A percentile compares a stretch with the other conserved stretches of the same genome.
Evolutionary conservation across 2,888 invertebrate genomes (phyloP).

Genomic region (Philonicus albiceps): DNA sequence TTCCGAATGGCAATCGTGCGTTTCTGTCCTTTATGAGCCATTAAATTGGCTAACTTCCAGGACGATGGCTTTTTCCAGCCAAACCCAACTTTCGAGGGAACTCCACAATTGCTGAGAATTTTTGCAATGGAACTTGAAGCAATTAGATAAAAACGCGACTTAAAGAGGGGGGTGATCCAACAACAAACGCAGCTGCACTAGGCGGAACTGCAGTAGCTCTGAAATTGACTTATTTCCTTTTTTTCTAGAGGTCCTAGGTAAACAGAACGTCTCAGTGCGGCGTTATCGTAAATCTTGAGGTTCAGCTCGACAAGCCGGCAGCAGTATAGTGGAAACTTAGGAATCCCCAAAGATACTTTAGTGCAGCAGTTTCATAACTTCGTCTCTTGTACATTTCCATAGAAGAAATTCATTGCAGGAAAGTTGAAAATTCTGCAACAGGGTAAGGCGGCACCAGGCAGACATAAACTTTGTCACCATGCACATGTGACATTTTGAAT

Average conservation of each 20-base stretch:
- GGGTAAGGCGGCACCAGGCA: neutral
- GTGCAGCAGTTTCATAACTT: conserved; percentile 26
- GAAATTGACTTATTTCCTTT: neutral
- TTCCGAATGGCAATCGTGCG: conserved; percentile 21
- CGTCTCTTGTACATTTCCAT: neutral
- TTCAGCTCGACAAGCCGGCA: neutral
- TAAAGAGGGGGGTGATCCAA: neutral
- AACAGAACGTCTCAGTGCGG: neutral
- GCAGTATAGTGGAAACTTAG: neutral
- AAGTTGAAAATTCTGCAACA: conserved; percentile 24
- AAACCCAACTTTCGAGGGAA: conserved; percentile 1
- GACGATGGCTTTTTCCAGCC: conserved; percentile 8
- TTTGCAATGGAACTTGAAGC: conserved; percentile 5
- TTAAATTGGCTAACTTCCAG: conserved; percentile 36
- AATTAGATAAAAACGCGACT: conserved; percentile 14
- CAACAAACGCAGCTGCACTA: neutral
- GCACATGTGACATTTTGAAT: conserved; percentile 28
- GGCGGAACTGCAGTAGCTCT: neutral
- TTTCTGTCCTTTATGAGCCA: conserved; percentile 35
- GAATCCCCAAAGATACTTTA: neutral
- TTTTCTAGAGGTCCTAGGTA: neutral
- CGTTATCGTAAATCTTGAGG: conserved; percentile 14
- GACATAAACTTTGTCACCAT: conserved; percentile 17
- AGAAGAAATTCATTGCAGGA: neutral
- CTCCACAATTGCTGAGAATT: neutral